Conservation (phyloP, 2,888 invertebrate species). For the Ochlodes sylvanus region DNA sequence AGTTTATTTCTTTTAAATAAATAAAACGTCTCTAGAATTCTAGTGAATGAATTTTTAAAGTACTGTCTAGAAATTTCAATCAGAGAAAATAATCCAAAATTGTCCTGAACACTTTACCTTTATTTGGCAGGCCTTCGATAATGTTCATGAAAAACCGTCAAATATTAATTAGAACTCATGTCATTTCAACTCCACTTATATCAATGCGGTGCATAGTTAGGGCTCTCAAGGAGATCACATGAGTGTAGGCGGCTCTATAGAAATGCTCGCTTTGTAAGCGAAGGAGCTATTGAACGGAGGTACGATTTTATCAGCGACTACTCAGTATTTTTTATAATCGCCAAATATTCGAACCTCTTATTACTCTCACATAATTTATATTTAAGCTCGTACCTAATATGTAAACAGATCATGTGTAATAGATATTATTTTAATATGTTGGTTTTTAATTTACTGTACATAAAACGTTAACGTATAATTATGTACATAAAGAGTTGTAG, state of each 20-base stretch:
- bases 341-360: conserved; percentile 11
- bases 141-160: not conserved
- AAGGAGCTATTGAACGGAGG: conserved; percentile 25
- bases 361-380: not conserved
- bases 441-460: no score
- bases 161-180: conserved; percentile 19
- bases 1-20: no score
- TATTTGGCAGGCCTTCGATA: not conserved
- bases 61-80: no score
- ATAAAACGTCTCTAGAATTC: no score
- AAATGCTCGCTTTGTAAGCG: conserved; percentile 22
- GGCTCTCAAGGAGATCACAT: conserved; percentile 24
- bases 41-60: no score
- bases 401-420: no score
- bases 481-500: no score
- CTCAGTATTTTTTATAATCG: conserved; percentile 19
- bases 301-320: conserved; percentile 21
- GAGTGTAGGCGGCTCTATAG: conserved; percentile 25
- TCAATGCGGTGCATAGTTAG: conserved; percentile 26
- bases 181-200: conserved; percentile 21
- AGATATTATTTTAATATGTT: no score
- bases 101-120: not conserved
- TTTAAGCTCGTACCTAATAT: no score
- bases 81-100: not conserved
- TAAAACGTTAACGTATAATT: no score